Evolutionary conservation across 2,113 vertebrate species (phyloP).

Genomic region (Heterocephalus glaber): DNA sequence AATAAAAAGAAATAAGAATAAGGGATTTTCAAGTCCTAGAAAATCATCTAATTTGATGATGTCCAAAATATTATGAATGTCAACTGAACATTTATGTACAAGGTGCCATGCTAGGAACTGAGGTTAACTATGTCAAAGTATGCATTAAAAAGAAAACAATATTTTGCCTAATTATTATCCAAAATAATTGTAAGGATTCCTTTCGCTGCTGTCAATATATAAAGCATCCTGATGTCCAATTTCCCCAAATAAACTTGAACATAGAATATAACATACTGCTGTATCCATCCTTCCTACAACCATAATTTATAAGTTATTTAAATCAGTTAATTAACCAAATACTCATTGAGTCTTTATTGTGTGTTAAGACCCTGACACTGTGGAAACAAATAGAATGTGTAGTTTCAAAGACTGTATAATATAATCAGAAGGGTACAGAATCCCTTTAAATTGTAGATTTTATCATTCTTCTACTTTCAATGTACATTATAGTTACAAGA

Average conservation of each 20-base stretch:
- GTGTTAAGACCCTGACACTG: not conserved
- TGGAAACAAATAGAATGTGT: not conserved
- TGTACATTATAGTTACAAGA: not conserved
- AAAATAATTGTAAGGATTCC: not conserved
- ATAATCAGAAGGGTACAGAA: not conserved
- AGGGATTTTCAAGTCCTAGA: not conserved
- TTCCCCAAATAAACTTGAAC: not conserved
- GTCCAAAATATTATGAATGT: not conserved
- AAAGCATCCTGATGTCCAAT: not conserved
- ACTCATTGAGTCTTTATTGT: not conserved
- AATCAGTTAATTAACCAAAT: not conserved
- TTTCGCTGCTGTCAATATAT: not conserved
- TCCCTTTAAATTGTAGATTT: not conserved
- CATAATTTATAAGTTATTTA: not conserved
- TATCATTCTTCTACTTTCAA: not conserved
- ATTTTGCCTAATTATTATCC: conserved; percentile 4
- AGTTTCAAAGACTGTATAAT: not conserved
- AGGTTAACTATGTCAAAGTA: not conserved
- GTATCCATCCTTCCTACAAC: not conserved
- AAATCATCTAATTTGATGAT: not conserved
- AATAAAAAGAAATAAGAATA: not conserved
- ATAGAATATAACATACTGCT: not conserved
- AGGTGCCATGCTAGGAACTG: not conserved
- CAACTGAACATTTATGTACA: not conserved
- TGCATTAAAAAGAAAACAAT: not conserved